Evolutionary conservation across 2,113 vertebrate genomes (phyloP).

Genomic region (Erpornis zantholeuca): DNA sequence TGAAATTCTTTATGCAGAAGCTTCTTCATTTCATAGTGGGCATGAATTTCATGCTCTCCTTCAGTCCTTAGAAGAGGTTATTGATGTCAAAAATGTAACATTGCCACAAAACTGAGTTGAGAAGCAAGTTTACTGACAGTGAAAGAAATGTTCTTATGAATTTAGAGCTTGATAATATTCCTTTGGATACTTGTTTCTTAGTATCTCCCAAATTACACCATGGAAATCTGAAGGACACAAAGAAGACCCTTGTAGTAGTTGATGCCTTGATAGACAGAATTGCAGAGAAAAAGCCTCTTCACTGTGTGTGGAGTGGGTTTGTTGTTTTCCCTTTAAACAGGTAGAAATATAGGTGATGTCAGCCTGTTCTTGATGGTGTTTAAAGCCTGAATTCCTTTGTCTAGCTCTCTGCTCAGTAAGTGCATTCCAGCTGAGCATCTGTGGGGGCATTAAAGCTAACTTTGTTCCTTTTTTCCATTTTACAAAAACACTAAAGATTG

Average conservation of each 20-base stretch:
- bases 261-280: background rate
- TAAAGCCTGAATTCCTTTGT: conserved; percentile 70
- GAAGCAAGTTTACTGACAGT: background rate
- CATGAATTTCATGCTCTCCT: background rate
- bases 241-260: background rate
- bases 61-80: background rate
- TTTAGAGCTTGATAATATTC: background rate
- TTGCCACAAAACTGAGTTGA: background rate
- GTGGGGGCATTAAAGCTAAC: conserved; percentile 54
- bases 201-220: background rate
- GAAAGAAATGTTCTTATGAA: background rate
- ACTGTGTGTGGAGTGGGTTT: background rate
- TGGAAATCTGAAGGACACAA: background rate
- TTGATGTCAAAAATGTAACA: background rate
- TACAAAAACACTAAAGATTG: conserved; percentile 33
- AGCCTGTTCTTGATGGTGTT: conserved; percentile 54
- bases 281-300: conserved; percentile 23
- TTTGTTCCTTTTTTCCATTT: conserved; percentile 49
- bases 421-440: conserved; percentile 67
- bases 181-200: background rate
- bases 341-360: conserved; percentile 57
- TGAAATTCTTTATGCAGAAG: background rate
- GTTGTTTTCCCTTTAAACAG: conserved; percentile 28
- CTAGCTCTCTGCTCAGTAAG: conserved; percentile 46
- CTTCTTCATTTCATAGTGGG: background rate